Evolutionary conservation across 1,140 invertebrate genomes (phyloP).

Genomic region (Amphibalanus amphitrite): DNA sequence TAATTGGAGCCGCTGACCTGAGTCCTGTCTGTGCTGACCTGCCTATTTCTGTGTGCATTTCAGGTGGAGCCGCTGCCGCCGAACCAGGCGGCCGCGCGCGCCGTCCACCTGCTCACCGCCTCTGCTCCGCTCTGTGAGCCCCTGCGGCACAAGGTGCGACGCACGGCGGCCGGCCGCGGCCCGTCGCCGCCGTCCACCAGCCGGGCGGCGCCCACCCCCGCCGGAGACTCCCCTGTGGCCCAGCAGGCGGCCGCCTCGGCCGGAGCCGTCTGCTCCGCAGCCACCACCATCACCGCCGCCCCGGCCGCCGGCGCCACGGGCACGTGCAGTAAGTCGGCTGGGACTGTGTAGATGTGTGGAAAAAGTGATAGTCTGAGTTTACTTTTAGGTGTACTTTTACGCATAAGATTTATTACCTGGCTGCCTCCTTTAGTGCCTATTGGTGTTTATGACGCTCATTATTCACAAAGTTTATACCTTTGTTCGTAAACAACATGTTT

Average conservation of each 20-base stretch:
- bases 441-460: too few species aligned
- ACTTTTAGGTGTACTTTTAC: too few species aligned
- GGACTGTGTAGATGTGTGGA: too few species aligned
- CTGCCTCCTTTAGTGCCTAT: too few species aligned
- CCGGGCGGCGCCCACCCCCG: conserved; percentile 9
- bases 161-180: conserved; percentile 10
- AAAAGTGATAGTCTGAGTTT: too few species aligned
- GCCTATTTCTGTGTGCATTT: too few species aligned
- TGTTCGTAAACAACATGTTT: too few species aligned
- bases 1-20: too few species aligned
- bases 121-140: conserved; percentile 64
- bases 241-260: conserved; percentile 20
- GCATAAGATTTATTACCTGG: too few species aligned
- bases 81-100: conserved; percentile 72
- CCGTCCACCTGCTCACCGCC: conserved; percentile 64
- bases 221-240: too few species aligned
- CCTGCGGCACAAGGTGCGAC: conserved; percentile 45
- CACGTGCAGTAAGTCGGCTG: conserved; percentile 57
- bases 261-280: conserved; percentile 37
- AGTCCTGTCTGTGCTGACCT: too few species aligned
- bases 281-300: conserved; percentile 39
- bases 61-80: conserved; percentile 52
- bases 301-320: conserved; percentile 36
- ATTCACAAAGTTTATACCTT: too few species aligned
- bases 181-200: conserved; percentile 7